Evolutionary conservation across 1,140 invertebrate genomes (phyloP), one percentile per base, ranked within the genome.

Genomic region (Drosophila nasuta): DNA sequence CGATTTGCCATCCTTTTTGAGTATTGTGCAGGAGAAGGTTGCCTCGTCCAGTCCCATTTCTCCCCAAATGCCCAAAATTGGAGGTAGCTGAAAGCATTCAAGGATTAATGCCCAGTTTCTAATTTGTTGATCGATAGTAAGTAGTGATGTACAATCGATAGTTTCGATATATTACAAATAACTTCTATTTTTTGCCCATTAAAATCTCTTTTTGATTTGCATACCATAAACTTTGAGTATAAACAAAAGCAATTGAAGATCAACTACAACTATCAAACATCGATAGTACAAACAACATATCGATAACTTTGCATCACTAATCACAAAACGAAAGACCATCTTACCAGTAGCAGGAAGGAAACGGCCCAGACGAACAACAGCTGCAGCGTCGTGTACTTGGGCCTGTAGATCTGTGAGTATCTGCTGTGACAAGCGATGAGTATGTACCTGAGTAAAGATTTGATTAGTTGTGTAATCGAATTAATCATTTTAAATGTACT

Each of bases 1-100:
- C 5, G 97, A 97, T 20, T 93, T 94, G 11, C 95, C 95, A 73
- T 97, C 93, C 82, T 96, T 96, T 72, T 95, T 94, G 4, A 97
- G 93, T 60, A 98, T 97, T 1, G 97, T 98, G 92, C 97, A 98
- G 0, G 96, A 97, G 91, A 97, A 97, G 1, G 96, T 97, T 1
- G 94, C 93, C 5, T 94, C 92, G 72, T 97, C 95, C 5, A 97
- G 93, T 0, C 97, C 97, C 70, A 98, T 93, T 63, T 94, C 94
- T 3, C 97, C 97, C 97, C 97, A 98, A 2, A 96, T 92, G n/a
- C 95, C 96, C 2, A 97, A 81, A 30, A 97, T 92, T 0, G 97
- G 96, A 17, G 96, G 96, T 1, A 97, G 91, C 94, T 97, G 89
- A 57, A 96, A 93, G 0, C 93, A 76, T 94, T 95, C 10, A 8